Percentiles rank a stretch among this genome's conserved stretches.
Evolutionary conservation across 2,888 invertebrate species (phyloP).

Genomic region (Stomorhina lunata): DNA sequence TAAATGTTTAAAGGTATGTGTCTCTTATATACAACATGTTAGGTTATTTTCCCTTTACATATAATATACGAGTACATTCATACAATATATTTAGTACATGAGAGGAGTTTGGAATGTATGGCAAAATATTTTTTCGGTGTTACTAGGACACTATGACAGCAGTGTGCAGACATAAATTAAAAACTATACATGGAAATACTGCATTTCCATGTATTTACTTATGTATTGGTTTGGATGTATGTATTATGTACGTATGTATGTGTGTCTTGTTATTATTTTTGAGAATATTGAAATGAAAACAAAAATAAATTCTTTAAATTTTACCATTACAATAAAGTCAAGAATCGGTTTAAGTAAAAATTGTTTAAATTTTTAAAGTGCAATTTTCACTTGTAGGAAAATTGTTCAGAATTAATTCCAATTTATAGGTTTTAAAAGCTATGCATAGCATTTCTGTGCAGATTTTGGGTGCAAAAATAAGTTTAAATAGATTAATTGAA

Average conservation of each 20-base stretch:
- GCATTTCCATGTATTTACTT: conserved; percentile 54
- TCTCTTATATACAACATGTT: conserved; percentile 26
- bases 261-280: conserved; percentile 15
- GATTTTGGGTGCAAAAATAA: background rate
- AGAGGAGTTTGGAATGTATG: conserved; percentile 28
- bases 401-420: background rate
- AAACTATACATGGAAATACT: conserved; percentile 66
- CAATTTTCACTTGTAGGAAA: background rate
- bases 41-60: too few relatives aligned
- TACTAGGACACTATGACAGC: conserved; percentile 68
- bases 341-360: background rate
- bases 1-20: background rate
- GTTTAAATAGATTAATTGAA: background rate
- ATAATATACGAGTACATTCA: too few relatives aligned
- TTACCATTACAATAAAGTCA: background rate
- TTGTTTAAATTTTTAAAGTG: background rate
- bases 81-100: background rate
- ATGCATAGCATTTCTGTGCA: background rate
- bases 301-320: conserved; percentile 26
- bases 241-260: background rate
- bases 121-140: conserved; percentile 64
- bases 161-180: conserved; percentile 65
- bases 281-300: conserved; percentile 45
- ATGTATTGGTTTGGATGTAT: background rate
- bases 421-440: background rate